Percentiles rank a stretch among this genome's conserved stretches.
Evolutionary conservation across 2,113 vertebrate species (phyloP).

Genomic region (Anarhynchus alexandrinus): DNA sequence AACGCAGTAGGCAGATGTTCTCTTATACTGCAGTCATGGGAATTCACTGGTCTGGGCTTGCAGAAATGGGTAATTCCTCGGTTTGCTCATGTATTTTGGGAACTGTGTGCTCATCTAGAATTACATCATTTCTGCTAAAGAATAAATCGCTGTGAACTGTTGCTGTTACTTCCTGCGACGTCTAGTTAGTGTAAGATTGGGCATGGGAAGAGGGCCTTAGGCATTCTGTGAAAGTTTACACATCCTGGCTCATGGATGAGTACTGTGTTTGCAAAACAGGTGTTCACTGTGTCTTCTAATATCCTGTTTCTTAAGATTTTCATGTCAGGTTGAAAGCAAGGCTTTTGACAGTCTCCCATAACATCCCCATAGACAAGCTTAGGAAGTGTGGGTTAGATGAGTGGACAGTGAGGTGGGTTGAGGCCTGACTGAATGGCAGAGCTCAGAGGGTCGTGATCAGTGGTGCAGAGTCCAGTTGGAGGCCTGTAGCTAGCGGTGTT

Average conservation of each 20-base stretch:
- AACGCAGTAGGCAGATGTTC: rapidly evolving
- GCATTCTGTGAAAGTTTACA: background rate
- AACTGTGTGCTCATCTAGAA: background rate
- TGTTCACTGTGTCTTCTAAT: background rate
- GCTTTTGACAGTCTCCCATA: too few relatives aligned
- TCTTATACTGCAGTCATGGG: background rate
- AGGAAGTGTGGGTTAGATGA: too few relatives aligned
- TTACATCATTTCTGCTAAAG: background rate
- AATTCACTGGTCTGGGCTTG: background rate
- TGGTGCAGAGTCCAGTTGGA: too few relatives aligned
- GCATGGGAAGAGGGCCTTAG: background rate
- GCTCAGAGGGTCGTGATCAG: too few relatives aligned
- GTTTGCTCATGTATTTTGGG: background rate
- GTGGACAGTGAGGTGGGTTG: too few relatives aligned
- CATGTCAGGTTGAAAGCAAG: background rate
- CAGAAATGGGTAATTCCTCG: background rate
- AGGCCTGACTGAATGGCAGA: too few relatives aligned
- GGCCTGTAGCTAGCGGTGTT: too few relatives aligned
- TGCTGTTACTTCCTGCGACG: background rate
- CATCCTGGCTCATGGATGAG: background rate
- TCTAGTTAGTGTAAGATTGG: background rate
- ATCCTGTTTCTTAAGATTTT: background rate
- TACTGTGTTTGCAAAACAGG: background rate
- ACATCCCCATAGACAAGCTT: too few relatives aligned
- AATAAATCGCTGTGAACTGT: background rate